Percentiles rank a stretch among this genome's conserved stretches.
These are phyloP conservation scores for Amblyjoppa proteus DNA, from an alignment of 2,888 invertebrate species.

Conservation along the genomic window DNA sequence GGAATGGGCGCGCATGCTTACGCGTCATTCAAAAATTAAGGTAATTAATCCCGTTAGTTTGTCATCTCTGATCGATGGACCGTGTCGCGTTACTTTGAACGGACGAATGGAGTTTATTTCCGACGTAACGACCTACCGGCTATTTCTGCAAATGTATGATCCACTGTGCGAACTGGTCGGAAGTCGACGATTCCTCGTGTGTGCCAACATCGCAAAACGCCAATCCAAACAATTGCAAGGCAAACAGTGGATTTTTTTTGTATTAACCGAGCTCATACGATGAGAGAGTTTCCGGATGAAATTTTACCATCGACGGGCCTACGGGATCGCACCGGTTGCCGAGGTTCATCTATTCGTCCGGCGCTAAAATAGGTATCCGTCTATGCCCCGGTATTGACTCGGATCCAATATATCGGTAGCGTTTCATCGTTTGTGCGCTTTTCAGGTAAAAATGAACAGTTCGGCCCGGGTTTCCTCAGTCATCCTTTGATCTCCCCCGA, in stretches of 20 bases:
- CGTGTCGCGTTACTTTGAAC: background rate
- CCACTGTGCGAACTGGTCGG: background rate
- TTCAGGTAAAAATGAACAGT: no score
- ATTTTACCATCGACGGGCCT: background rate
- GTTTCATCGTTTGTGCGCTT: no score
- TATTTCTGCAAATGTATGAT: no score
- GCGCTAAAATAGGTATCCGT: background rate
- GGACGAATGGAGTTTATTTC: background rate
- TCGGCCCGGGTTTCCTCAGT: no score
- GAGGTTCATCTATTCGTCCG: background rate
- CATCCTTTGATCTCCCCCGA: background rate
- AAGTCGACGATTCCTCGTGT: no score
- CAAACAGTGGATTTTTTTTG: background rate
- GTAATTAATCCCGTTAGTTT: background rate
- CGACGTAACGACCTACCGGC: background rate
- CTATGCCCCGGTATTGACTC: background rate
- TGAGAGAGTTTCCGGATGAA: background rate
- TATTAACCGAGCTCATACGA: background rate
- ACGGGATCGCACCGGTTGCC: background rate
- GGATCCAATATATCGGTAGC: no score
- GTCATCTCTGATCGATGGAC: background rate
- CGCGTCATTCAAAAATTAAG: background rate
- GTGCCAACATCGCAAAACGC: no score
- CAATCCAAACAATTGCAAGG: background rate
- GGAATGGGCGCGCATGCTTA: background rate